Conservation (phyloP, 2,113 vertebrate species). For the Ammospiza nelsoni region DNA sequence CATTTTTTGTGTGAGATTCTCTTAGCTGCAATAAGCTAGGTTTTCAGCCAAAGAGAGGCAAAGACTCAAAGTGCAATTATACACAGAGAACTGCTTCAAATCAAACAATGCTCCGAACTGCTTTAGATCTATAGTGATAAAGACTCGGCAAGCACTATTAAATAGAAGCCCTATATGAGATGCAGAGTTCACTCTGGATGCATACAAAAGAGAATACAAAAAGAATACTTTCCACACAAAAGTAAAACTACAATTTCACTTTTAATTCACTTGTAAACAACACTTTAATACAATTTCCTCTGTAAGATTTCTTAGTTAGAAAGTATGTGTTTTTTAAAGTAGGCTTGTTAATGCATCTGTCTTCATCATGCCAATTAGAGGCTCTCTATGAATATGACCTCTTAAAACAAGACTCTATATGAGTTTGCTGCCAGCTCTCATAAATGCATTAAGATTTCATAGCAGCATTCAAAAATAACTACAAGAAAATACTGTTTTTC, state of each 20-base stretch:
- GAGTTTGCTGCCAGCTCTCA: slow-evolving; percentile 65
- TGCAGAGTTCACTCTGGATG: slow-evolving; percentile 86
- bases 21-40: slow-evolving; percentile 99
- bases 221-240: slow-evolving; percentile 85
- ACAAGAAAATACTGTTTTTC: slow-evolving; percentile 60
- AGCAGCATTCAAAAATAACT: slow-evolving; percentile 65
- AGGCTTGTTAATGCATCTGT: slow-evolving; percentile 66
- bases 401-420: slow-evolving; percentile 52
- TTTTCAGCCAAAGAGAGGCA: slow-evolving; percentile 99
- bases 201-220: slow-evolving; percentile 87
- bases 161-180: slow-evolving; percentile 89
- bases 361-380: slow-evolving; percentile 69
- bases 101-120: slow-evolving; percentile 89
- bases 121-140: slow-evolving; percentile 90
- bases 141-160: slow-evolving; percentile 90
- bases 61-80: slow-evolving; percentile 99
- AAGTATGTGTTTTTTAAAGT: slow-evolving; percentile 73
- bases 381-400: slow-evolving; percentile 69
- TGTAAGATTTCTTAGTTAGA: slow-evolving; percentile 75
- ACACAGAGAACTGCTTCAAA: slow-evolving; percentile 97
- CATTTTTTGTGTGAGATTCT: slow-evolving; percentile 96
- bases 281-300: slow-evolving; percentile 83
- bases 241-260: slow-evolving; percentile 88
- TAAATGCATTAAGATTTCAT: slow-evolving; percentile 60
- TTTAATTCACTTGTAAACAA: slow-evolving; percentile 87